Percentiles rank a stretch among this genome's conserved stretches.
Conservation (phyloP, 2,113 vertebrate species). For the Illadopsis cleaveri region DNA sequence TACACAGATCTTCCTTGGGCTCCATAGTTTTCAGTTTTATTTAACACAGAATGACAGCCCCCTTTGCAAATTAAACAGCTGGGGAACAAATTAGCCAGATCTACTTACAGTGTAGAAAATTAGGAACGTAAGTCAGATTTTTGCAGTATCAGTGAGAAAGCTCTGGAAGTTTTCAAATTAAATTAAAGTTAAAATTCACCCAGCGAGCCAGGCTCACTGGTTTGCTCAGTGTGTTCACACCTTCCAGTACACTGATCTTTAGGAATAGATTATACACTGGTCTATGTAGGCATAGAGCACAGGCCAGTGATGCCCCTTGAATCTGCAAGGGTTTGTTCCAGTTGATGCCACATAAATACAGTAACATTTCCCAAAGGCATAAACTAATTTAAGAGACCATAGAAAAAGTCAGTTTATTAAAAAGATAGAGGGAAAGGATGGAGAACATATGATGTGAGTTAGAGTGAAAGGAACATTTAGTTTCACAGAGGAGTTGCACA, state of each 20-base stretch:
- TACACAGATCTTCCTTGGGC: neutral
- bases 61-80: conserved; percentile 9
- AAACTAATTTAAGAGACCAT: neutral
- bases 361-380: neutral
- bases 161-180: neutral
- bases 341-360: neutral
- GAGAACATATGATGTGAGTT: neutral
- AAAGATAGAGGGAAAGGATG: neutral
- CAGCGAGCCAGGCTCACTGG: neutral
- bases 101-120: neutral
- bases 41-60: neutral
- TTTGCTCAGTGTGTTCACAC: neutral
- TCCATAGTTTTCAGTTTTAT: neutral
- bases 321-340: neutral
- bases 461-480: neutral
- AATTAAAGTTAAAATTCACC: neutral
- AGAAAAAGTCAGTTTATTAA: neutral
- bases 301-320: neutral
- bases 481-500: neutral
- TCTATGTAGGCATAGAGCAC: neutral
- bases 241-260: neutral
- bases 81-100: conserved; percentile 3
- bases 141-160: neutral
- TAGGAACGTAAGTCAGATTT: neutral
- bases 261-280: neutral